These are phyloP conservation scores for Barnardius zonarius DNA, from an alignment of 2,113 vertebrate species.

Conservation along the genomic window DNA sequence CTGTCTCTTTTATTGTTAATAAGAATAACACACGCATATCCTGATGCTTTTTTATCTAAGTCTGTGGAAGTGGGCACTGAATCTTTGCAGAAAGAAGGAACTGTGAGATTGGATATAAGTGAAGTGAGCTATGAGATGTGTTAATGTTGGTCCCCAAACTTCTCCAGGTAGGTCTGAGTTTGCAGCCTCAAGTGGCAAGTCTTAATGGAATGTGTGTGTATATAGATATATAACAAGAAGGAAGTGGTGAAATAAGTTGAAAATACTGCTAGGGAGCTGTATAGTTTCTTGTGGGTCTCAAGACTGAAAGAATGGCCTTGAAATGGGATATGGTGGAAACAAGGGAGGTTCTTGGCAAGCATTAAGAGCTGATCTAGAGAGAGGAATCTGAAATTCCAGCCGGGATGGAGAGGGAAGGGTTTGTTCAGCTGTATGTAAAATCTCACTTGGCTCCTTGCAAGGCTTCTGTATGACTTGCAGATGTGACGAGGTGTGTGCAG, in stretches of 20 bases:
- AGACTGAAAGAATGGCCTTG: neutral
- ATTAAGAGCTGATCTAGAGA: accelerated
- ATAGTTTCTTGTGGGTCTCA: neutral
- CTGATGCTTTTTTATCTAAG: neutral
- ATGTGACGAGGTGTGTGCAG: conserved; percentile 33
- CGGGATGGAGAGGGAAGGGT: neutral
- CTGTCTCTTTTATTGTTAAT: neutral
- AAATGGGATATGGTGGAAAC: neutral
- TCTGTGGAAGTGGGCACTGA: neutral
- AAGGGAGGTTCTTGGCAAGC: neutral
- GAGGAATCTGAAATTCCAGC: neutral
- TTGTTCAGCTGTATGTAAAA: conserved; percentile 44
- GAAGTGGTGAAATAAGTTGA: neutral
- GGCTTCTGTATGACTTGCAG: neutral
- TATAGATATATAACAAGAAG: neutral
- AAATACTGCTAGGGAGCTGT: neutral
- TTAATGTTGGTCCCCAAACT: neutral
- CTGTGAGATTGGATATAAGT: neutral
- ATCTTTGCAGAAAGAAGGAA: neutral
- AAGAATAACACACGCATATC: too few relatives aligned
- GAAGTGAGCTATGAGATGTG: neutral
- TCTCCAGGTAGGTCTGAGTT: neutral
- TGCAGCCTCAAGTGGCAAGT: neutral
- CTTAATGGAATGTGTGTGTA: neutral
- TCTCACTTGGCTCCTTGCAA: neutral